Conservation (phyloP, 2,113 vertebrate species). For the Pseudorhombus dupliciocellatus region DNA sequence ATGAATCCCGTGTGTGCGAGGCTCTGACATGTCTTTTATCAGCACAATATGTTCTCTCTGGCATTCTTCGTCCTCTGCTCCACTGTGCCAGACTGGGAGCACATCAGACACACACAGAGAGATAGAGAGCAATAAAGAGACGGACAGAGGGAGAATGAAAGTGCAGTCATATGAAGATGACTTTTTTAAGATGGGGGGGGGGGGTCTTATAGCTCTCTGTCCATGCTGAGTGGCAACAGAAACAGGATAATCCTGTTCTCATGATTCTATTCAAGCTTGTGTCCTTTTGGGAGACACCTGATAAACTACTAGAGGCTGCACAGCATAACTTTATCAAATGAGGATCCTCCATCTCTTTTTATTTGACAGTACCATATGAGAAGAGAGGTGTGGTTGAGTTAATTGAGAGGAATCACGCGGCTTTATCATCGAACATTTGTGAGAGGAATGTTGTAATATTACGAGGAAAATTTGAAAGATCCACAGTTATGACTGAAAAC, state of each 20-base stretch:
- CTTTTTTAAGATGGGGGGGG: too few species aligned
- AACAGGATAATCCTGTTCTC: background rate
- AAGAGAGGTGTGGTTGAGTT: too few species aligned
- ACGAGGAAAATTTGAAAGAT: too few species aligned
- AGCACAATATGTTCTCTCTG: constrained; percentile 61
- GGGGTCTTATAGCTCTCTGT: background rate
- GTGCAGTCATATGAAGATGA: constrained; percentile 24
- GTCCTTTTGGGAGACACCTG: background rate
- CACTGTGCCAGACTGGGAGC: constrained; percentile 43
- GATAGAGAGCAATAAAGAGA: constrained; percentile 46
- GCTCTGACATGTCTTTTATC: constrained; percentile 65
- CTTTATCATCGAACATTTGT: too few species aligned
- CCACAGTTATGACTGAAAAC: too few species aligned
- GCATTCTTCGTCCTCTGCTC: constrained; percentile 45
- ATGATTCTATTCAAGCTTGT: background rate
- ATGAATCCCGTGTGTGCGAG: constrained; percentile 48
- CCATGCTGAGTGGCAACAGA: background rate
- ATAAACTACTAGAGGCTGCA: background rate
- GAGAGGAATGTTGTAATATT: too few species aligned
- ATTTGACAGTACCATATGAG: background rate
- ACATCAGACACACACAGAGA: constrained; percentile 35
- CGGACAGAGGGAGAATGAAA: constrained; percentile 13
- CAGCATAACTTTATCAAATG: background rate
- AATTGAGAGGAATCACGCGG: too few species aligned
- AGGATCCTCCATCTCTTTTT: background rate